phyloP scores from a whole-genome alignment of 2,113 vertebrate genomes.

The Prochilodus magdalenae region DNA sequence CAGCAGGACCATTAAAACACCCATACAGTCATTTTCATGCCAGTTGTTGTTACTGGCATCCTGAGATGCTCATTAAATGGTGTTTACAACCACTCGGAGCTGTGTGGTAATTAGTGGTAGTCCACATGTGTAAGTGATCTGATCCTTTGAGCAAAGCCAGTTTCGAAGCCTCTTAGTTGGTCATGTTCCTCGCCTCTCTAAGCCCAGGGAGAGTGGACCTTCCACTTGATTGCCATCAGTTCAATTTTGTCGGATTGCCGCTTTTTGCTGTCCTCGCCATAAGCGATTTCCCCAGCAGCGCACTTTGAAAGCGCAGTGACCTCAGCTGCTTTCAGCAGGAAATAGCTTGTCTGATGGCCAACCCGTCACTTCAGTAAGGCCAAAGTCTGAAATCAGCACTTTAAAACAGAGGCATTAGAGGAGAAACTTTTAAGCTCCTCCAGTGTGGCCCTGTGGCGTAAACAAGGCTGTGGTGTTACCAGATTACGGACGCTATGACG shows the following conservation, averaged over 20 bases:
- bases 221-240: constrained; percentile 14
- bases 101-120: background rate
- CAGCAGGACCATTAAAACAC: constrained; percentile 1
- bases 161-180: background rate
- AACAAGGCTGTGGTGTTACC: background rate
- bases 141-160: background rate
- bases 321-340: constrained; percentile 1
- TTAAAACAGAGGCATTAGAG: constrained; percentile 22
- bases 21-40: constrained; percentile 20
- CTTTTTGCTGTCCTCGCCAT: background rate
- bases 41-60: constrained; percentile 15
- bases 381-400: constrained; percentile 34
- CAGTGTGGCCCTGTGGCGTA: background rate
- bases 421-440: constrained; percentile 6
- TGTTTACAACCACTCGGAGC: constrained; percentile 28
- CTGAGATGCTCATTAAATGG: constrained; percentile 23
- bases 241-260: background rate
- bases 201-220: background rate
- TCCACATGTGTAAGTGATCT: constrained; percentile 23
- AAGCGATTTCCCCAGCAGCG: background rate
- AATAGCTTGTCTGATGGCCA: constrained; percentile 19
- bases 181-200: background rate
- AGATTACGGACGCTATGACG: background rate
- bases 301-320: background rate
- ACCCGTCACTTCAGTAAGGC: background rate